phyloP scores from a whole-genome alignment of 2,888 invertebrate genomes.

The Gymnosoma rotundatum region DNA sequence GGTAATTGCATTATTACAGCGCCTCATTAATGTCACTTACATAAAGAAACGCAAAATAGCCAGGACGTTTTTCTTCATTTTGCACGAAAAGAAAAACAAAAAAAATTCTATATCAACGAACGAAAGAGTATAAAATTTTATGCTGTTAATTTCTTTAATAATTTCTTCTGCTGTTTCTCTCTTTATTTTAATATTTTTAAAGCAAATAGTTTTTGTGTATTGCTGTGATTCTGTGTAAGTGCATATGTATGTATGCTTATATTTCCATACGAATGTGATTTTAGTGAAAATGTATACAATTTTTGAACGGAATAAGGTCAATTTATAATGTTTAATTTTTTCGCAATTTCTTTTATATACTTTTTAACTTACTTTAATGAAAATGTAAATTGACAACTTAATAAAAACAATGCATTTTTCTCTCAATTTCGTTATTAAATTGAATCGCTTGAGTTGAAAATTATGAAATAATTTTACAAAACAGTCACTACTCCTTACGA shows the following conservation, averaged over 20 bases:
- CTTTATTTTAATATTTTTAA: constrained; percentile 34
- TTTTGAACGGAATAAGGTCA: constrained; percentile 42
- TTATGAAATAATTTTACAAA: not conserved
- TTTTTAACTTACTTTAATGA: constrained; percentile 34
- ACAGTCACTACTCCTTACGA: not conserved
- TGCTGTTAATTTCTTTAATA: constrained; percentile 57
- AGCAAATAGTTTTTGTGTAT: constrained; percentile 15
- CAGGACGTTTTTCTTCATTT: constrained; percentile 41
- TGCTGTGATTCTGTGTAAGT: not conserved
- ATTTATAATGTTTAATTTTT: constrained; percentile 47
- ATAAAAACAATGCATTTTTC: constrained; percentile 26
- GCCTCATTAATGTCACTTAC: constrained; percentile 66
- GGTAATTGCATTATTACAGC: constrained; percentile 68
- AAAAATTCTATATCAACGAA: constrained; percentile 26
- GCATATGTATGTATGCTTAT: no score
- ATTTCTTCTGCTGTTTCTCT: constrained; percentile 22
- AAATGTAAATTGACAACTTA: constrained; percentile 48
- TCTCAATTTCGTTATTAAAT: constrained; percentile 24
- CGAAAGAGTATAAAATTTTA: constrained; percentile 43
- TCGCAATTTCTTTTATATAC: constrained; percentile 23
- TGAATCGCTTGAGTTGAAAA: not conserved
- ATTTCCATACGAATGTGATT: no score
- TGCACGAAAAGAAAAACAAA: not conserved
- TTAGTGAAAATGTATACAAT: not conserved
- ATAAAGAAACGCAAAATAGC: constrained; percentile 56